A percentile compares a stretch with the other conserved stretches of the same genome.
Evolutionary conservation across 2,888 invertebrate genomes (phyloP).

Genomic region (Xanthia togata): DNA sequence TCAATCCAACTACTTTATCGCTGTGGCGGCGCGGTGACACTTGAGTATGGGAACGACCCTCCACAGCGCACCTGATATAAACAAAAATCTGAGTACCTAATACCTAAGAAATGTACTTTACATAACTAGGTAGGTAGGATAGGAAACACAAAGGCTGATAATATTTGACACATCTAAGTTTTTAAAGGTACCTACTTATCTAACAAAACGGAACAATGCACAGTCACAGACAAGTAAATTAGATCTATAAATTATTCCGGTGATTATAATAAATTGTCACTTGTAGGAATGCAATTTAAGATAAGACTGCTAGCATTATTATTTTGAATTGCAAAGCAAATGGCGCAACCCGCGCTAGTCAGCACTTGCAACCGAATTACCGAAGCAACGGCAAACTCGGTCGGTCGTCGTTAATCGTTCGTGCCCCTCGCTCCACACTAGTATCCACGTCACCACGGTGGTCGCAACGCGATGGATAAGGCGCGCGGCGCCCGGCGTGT

Average conservation of each 20-base stretch:
- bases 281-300: constrained; percentile 19
- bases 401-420: constrained; percentile 9
- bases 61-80: too few species aligned
- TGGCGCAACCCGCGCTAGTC: constrained; percentile 15
- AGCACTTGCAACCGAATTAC: constrained; percentile 42
- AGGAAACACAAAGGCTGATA: not conserved
- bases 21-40: too few species aligned
- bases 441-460: constrained; percentile 47
- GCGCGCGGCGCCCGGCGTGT: not conserved
- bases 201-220: constrained; percentile 8
- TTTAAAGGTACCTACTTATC: too few species aligned
- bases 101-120: too few species aligned
- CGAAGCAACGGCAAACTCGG: constrained; percentile 35
- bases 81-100: too few species aligned
- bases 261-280: constrained; percentile 3
- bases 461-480: constrained; percentile 5
- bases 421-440: too few species aligned
- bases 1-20: too few species aligned
- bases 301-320: constrained; percentile 29
- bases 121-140: too few species aligned
- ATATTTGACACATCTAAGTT: not conserved
- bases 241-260: not conserved
- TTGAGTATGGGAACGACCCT: too few species aligned
- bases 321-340: constrained; percentile 64
- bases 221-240: constrained; percentile 15